These are phyloP conservation scores for Stichopus horrens DNA, from an alignment of 53 echinoderm and acorn worm species.

Conservation along the genomic window DNA sequence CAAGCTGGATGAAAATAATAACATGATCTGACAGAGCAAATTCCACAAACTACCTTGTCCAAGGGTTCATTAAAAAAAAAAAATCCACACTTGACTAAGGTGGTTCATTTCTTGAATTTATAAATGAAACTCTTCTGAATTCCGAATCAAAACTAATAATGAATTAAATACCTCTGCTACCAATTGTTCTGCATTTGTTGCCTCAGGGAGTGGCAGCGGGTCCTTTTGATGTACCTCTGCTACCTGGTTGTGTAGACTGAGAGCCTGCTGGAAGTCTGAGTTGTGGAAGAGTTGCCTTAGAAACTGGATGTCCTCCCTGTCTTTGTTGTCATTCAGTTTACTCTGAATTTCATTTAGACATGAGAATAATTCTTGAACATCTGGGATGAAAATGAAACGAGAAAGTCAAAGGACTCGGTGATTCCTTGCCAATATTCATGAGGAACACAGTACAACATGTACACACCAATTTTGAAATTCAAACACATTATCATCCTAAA, in stretches of 20 bases:
- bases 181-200: conserved; percentile 64
- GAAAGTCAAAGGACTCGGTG: not conserved
- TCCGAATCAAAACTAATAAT: not conserved
- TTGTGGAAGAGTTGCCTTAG: conserved; percentile 82
- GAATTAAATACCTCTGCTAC: conserved; percentile 73
- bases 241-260: conserved; percentile 83
- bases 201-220: conserved; percentile 70
- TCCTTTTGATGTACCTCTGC: conserved; percentile 67
- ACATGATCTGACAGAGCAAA: too few species aligned
- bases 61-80: too few species aligned
- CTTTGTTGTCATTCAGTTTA: conserved; percentile 64
- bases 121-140: not conserved
- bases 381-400: conserved; percentile 35
- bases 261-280: conserved; percentile 86
- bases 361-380: conserved; percentile 55
- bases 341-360: conserved; percentile 67
- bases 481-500: too few species aligned
- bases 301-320: conserved; percentile 70
- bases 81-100: not conserved
- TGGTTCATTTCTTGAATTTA: not conserved
- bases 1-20: too few species aligned
- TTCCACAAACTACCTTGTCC: too few species aligned
- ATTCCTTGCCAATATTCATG: too few species aligned
- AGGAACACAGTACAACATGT: too few species aligned
- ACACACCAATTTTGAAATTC: too few species aligned